Conservation (phyloP, 1,140 invertebrate species). For the Eurosta solidaginis region DNA sequence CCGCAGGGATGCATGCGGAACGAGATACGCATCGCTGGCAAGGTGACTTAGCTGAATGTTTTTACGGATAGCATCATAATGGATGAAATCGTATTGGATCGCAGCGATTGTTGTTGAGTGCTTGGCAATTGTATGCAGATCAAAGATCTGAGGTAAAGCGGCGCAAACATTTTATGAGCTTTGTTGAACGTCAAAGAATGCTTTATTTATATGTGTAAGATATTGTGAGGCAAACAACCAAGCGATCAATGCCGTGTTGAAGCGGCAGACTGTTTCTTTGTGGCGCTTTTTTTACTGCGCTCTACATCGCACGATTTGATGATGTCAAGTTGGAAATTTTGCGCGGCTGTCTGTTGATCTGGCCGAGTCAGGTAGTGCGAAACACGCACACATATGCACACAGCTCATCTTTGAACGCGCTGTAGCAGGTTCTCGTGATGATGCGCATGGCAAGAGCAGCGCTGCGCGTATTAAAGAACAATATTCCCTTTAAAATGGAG, state of each 20-base stretch:
- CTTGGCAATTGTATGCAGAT: conserved; percentile 6
- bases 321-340: conserved; percentile 4
- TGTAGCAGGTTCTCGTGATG: too few species aligned
- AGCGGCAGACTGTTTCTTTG: background rate
- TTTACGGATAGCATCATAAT: background rate
- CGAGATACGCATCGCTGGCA: background rate
- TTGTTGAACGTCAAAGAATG: background rate
- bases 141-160: background rate
- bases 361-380: background rate
- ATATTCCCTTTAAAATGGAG: conserved; percentile 15
- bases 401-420: background rate
- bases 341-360: background rate
- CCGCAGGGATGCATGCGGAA: conserved; percentile 15
- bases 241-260: background rate
- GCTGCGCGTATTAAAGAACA: background rate
- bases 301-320: background rate
- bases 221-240: background rate
- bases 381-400: background rate
- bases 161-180: background rate
- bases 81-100: background rate
- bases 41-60: background rate
- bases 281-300: background rate
- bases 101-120: background rate
- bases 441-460: background rate
- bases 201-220: background rate